phyloP scores from a whole-genome alignment of 2,797 vertebrate genomes.

The Tamandua tetradactyla region DNA sequence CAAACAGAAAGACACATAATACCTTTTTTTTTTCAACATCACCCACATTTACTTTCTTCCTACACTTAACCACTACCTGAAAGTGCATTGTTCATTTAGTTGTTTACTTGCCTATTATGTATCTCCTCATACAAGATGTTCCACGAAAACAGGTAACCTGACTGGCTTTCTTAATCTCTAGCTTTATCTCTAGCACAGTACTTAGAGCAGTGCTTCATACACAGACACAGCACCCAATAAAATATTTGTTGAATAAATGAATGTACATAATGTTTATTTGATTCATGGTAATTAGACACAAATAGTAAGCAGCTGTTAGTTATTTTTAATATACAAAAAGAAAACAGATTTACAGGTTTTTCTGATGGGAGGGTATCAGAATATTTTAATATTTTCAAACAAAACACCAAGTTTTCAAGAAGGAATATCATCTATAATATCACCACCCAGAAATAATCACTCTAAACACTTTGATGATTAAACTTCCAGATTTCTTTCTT shows the following conservation, averaged over 20 bases:
- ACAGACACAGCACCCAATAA: not conserved
- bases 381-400: not conserved
- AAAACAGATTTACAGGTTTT: not conserved
- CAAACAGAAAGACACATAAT: not conserved
- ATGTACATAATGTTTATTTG: not conserved
- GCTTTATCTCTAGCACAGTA: not conserved
- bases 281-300: not conserved
- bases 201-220: not conserved
- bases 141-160: not conserved
- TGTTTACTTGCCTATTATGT: not conserved
- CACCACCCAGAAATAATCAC: not conserved
- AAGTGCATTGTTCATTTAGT: not conserved
- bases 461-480: not conserved
- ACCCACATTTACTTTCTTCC: not conserved
- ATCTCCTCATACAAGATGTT: not conserved
- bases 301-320: not conserved
- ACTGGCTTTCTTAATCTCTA: not conserved
- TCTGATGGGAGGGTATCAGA: not conserved
- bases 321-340: slow-evolving; percentile 1
- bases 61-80: not conserved
- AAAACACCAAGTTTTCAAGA: not conserved
- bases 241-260: not conserved
- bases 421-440: not conserved
- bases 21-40: not conserved
- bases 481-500: not conserved